A percentile compares a stretch with the other conserved stretches of the same genome.
These are phyloP conservation scores for Dermolepida albohirtum DNA, from an alignment of 2,888 invertebrate species.

Conservation along the genomic window DNA sequence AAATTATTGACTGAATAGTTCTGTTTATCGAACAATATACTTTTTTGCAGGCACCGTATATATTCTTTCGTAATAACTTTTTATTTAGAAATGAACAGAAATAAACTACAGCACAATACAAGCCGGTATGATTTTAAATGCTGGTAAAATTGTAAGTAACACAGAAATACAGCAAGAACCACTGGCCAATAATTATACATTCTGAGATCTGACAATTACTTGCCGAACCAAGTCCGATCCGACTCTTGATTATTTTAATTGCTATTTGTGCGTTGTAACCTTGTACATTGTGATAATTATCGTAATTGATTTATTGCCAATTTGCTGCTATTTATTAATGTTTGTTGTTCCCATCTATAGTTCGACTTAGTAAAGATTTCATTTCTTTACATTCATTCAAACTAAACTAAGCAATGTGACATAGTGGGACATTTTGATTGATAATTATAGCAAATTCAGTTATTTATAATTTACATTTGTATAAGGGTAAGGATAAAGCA, in stretches of 20 bases:
- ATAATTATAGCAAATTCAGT: slow-evolving; percentile 1
- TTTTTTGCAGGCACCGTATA: no score
- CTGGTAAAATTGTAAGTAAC: no score
- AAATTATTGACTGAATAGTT: no score
- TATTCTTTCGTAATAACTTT: no score
- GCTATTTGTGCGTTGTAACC: slow-evolving; percentile 64
- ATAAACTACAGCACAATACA: no score
- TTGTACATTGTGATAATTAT: slow-evolving; percentile 65
- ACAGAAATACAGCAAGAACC: slow-evolving; percentile 2
- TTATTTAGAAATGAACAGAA: no score
- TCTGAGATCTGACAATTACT: slow-evolving; percentile 56
- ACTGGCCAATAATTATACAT: slow-evolving; percentile 52
- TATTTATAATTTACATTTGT: slow-evolving; percentile 20
- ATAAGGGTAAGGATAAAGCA: slow-evolving; percentile 7
- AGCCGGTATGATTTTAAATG: no score
- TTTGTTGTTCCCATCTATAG: slow-evolving; percentile 53
- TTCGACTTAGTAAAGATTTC: slow-evolving; percentile 23
- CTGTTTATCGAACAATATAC: no score
- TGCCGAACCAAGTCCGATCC: slow-evolving; percentile 56
- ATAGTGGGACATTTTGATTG: not conserved
- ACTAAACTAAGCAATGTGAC: slow-evolving; percentile 38
- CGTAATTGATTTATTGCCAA: slow-evolving; percentile 66
- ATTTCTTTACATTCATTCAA: slow-evolving; percentile 48
- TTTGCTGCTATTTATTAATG: slow-evolving; percentile 54
- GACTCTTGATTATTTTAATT: slow-evolving; percentile 65